phyloP scores from a whole-genome alignment of 2,888 invertebrate species.

The Monoplex corrugatus region DNA sequence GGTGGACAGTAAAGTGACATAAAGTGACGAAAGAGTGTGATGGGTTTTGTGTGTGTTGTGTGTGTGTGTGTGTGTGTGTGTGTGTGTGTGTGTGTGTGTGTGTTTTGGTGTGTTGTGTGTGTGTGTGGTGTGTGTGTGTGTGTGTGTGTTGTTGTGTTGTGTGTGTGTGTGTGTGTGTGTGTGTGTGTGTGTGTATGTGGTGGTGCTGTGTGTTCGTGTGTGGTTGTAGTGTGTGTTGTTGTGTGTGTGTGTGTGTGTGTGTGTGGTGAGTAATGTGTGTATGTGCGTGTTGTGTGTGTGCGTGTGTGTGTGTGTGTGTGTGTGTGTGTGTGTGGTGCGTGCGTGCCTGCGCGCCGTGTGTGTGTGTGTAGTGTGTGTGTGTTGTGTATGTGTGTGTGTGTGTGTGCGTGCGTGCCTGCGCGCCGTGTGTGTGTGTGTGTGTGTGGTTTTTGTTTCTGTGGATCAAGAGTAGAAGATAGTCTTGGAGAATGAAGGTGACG shows the following conservation, averaged over 20 bases:
- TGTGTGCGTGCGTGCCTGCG: conserved; percentile 21
- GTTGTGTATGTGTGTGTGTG: conserved; percentile 23
- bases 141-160: not conserved
- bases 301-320: not conserved
- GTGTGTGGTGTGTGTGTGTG: conserved; percentile 1
- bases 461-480: too few relatives aligned
- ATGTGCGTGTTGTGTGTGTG: not conserved
- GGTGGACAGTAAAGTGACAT: too few relatives aligned
- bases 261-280: conserved; percentile 1
- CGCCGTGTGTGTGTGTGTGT: conserved; percentile 22
- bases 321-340: conserved; percentile 27
- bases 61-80: not conserved
- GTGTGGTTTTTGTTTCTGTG: conserved; percentile 6
- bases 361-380: conserved; percentile 28
- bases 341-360: too few relatives aligned
- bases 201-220: not conserved
- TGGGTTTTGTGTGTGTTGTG: not conserved
- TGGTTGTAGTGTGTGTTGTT: not conserved
- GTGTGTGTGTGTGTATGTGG: too few relatives aligned
- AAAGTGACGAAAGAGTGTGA: too few relatives aligned
- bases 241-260: conserved; percentile 1
- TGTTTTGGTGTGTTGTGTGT: not conserved
- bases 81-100: too few relatives aligned
- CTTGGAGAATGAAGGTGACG: too few relatives aligned
- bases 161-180: not conserved